These are phyloP conservation scores for Brachionus manjavacas DNA, from an alignment of 1,140 invertebrate genomes.

Conservation along the genomic window DNA sequence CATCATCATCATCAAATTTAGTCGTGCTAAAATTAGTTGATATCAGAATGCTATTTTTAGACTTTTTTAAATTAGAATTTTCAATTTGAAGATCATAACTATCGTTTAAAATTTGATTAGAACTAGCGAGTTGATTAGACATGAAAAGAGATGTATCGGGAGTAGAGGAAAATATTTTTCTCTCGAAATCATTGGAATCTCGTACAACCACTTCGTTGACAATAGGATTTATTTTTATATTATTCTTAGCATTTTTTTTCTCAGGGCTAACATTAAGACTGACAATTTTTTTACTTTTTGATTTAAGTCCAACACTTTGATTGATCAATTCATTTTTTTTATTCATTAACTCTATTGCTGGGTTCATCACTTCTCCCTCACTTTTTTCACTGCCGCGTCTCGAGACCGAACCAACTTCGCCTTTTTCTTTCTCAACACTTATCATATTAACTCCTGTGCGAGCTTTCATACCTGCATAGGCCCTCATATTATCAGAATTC, in stretches of 20 bases:
- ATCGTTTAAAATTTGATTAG: constrained; percentile 12
- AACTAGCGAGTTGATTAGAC: background rate
- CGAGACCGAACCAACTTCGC: background rate
- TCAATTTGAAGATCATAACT: background rate
- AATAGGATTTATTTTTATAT: constrained; percentile 1
- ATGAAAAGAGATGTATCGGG: constrained; percentile 30
- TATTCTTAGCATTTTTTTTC: constrained; percentile 18
- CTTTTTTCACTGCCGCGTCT: constrained; percentile 1
- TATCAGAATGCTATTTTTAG: background rate
- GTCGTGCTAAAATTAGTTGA: background rate
- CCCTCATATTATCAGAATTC: background rate
- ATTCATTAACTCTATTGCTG: background rate
- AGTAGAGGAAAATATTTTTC: constrained; percentile 38
- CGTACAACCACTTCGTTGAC: background rate
- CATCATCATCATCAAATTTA: constrained; percentile 10
- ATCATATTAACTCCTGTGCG: background rate
- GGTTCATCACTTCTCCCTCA: constrained; percentile 28
- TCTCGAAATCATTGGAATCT: constrained; percentile 40
- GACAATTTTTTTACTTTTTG: constrained; percentile 34
- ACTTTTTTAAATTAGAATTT: background rate
- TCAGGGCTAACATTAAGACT: background rate
- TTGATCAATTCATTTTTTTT: background rate
- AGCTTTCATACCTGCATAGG: background rate
- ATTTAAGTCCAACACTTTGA: background rate
- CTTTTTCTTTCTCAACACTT: background rate